phyloP scores from a whole-genome alignment of 2,888 invertebrate genomes.

The Zonitis immaculata region DNA sequence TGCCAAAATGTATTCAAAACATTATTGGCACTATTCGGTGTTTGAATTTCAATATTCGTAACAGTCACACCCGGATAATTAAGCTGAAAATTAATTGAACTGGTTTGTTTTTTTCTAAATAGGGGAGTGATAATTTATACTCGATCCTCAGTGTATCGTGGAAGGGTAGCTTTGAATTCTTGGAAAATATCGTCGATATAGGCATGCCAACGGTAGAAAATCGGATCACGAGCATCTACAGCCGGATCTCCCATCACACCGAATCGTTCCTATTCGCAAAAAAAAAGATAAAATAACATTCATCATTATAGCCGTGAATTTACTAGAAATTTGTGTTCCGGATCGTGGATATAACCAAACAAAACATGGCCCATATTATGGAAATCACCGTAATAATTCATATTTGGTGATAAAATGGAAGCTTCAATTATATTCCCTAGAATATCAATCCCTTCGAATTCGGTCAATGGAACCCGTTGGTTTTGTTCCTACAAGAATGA shows the following conservation, averaged over 20 bases:
- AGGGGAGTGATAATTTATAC: no score
- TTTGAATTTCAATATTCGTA: slow-evolving; percentile 53
- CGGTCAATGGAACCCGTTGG: slow-evolving; percentile 56
- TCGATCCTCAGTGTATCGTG: slow-evolving; percentile 58
- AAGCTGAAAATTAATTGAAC: slow-evolving; percentile 57
- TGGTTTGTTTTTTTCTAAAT: no score
- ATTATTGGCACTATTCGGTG: slow-evolving; percentile 52
- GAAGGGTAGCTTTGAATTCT: slow-evolving; percentile 65
- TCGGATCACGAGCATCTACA: slow-evolving; percentile 82
- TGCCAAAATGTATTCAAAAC: slow-evolving; percentile 70
- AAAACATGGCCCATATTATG: slow-evolving; percentile 81
- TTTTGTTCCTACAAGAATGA: slow-evolving; percentile 52
- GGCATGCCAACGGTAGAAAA: slow-evolving; percentile 83
- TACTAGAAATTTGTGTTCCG: slow-evolving; percentile 70
- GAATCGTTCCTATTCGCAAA: slow-evolving; percentile 67
- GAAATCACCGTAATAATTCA: slow-evolving; percentile 68
- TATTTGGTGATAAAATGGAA: slow-evolving; percentile 63
- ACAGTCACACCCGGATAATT: slow-evolving; percentile 62
- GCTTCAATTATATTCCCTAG: slow-evolving; percentile 79
- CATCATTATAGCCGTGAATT: no score
- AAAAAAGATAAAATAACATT: no score
- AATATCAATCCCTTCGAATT: slow-evolving; percentile 67
- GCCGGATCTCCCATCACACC: slow-evolving; percentile 82
- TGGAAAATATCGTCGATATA: slow-evolving; percentile 75
- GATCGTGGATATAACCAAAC: slow-evolving; percentile 74